Base-by-base conservation (phyloP, 2,888 invertebrate genomes). In the Andrena marginata region DNA sequence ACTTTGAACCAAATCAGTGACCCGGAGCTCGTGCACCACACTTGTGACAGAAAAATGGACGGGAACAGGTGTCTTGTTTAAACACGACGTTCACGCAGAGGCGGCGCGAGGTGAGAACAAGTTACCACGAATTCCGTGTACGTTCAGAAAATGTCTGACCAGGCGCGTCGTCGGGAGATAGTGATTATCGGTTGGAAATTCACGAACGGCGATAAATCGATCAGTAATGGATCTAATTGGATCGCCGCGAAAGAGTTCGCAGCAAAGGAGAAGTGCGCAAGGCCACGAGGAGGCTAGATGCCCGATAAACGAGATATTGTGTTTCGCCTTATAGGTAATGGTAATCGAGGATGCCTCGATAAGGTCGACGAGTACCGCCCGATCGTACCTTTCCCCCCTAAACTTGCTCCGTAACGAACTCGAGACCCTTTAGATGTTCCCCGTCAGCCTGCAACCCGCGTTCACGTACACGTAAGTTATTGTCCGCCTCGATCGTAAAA, bases 231-330 rank as follows among this genome's bases (percentile, higher is more conserved):
- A 85, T 82, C 85, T 85, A 85, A 85, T 85, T 85, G 81, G 81
- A 77, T 62, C 54, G 63, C 63, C 29, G 71, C 67, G 62, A 70
- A 65, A 29, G 54, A 72, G 49, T 56, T 51, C 5, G 35, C 72
- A 59, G n/a, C 74, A 72, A 68, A 83, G 77, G 69, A 48, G 65
- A 33, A 54, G 64, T 62, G 33, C 70, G 73, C 68, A 69, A 71
- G 70, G 82, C 63, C 70, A 75, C 67, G 60, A 56, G 67, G 59
- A 79, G 51, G 60, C 60, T n/a, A 26, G 71, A 82, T 71, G 70
- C 23, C 70, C 84, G 84, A 89, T 86, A 87, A 89, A 81, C 89
- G 81, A 82, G 75, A 87, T 85, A 87, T 81, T 79, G 73, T 73
- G 83, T 85, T 83, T 73, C 74, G 68, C 71, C 70, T 68, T 72